phyloP scores from a whole-genome alignment of 2,113 vertebrate genomes.

The Poeciliopsis occidentalis region DNA sequence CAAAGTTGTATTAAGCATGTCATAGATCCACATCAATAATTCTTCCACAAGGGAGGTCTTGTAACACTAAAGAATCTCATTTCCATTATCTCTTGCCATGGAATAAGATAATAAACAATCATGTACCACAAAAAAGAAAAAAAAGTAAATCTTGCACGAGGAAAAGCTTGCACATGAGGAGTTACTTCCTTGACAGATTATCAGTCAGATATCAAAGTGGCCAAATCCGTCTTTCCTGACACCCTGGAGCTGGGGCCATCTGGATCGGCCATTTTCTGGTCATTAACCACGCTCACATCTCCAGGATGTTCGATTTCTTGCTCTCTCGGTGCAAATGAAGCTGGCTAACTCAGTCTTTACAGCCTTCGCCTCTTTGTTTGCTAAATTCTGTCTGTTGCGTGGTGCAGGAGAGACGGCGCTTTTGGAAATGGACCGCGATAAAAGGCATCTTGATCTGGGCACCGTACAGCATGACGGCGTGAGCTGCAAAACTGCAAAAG shows the following conservation, averaged over 20 bases:
- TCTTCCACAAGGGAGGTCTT: constrained; percentile 9
- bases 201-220: constrained; percentile 64
- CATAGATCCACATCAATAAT: too few relatives aligned
- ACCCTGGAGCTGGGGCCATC: constrained; percentile 68
- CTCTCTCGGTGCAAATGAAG: constrained; percentile 16
- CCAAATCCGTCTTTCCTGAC: constrained; percentile 37
- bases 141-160: constrained; percentile 1
- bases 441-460: constrained; percentile 53
- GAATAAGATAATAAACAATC: constrained; percentile 15
- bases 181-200: constrained; percentile 44
- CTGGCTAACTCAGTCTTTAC: constrained; percentile 12
- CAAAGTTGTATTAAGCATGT: too few relatives aligned
- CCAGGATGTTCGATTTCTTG: constrained; percentile 10
- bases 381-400: constrained; percentile 23
- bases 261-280: constrained; percentile 62
- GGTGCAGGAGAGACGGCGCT: constrained; percentile 11
- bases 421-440: constrained; percentile 24
- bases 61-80: constrained; percentile 11
- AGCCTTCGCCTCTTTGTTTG: constrained; percentile 44
- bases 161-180: constrained; percentile 13
- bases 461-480: constrained; percentile 16
- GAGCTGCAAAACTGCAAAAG: constrained; percentile 28
- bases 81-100: constrained; percentile 25
- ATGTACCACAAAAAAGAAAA: neutral
- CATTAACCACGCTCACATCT: constrained; percentile 49